Evolutionary conservation across 2,113 vertebrate species (phyloP).

Genomic region (Hippocampus zosterae): DNA sequence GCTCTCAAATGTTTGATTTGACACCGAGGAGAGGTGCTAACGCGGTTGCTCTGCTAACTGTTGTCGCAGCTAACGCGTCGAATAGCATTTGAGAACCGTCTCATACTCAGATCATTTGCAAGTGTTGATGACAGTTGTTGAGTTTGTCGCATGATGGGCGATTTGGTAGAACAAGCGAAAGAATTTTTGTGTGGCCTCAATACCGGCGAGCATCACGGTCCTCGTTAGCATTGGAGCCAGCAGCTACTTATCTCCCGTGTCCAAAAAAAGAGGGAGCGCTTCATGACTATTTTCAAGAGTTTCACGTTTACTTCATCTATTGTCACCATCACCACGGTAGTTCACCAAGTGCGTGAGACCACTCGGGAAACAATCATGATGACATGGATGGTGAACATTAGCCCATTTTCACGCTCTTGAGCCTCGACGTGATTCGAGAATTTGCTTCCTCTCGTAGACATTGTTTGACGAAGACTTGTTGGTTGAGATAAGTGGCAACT

Average conservation of each 20-base stretch:
- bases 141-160: background rate
- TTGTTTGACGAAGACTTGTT: background rate
- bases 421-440: too few species aligned
- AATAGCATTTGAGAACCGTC: background rate
- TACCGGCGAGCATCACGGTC: background rate
- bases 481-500: background rate
- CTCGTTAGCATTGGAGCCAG: background rate
- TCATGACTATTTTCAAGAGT: background rate
- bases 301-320: background rate
- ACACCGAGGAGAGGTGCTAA: conserved; percentile 3
- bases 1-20: background rate
- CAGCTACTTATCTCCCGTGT: background rate
- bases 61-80: background rate
- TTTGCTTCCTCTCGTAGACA: background rate
- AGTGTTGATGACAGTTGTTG: background rate
- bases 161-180: background rate
- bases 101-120: background rate
- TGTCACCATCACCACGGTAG: too few species aligned
- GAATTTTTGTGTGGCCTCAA: background rate
- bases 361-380: background rate
- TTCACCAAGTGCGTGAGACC: too few species aligned
- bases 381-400: background rate
- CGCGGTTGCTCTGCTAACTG: conserved; percentile 15
- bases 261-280: background rate
- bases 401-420: background rate